phyloP scores from a whole-genome alignment of 2,797 vertebrate species.

The Macroramphosus scolopax region DNA sequence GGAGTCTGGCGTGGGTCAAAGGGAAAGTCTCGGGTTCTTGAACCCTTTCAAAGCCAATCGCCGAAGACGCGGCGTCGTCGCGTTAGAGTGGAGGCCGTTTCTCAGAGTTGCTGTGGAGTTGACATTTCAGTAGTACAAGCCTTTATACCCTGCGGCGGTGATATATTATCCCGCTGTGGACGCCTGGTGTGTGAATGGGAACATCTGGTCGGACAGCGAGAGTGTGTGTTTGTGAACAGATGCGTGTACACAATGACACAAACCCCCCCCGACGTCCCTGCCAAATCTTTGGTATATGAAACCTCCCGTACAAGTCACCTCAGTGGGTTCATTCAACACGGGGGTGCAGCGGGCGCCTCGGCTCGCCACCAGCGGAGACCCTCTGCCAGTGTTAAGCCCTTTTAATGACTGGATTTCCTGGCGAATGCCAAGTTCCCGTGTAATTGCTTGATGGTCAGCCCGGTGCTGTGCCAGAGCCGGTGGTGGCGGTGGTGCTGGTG shows the following conservation, averaged over 20 bases:
- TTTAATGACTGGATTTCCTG: conserved; percentile 71
- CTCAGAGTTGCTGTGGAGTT: conserved; percentile 63
- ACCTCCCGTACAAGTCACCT: conserved; percentile 25
- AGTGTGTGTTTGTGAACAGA: conserved; percentile 55
- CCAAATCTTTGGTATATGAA: conserved; percentile 59
- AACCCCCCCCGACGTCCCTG: conserved; percentile 41
- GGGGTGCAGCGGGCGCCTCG: conserved; percentile 39
- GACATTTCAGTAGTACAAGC: conserved; percentile 45
- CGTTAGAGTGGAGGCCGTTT: no score
- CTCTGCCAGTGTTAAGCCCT: conserved; percentile 70
- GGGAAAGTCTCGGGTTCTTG: no score
- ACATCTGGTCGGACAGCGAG: conserved; percentile 55
- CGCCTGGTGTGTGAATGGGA: conserved; percentile 57
- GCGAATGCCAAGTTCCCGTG: conserved; percentile 73
- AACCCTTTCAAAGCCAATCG: conserved; percentile 27
- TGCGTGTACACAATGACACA: conserved; percentile 58
- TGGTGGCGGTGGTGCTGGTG: conserved; percentile 13
- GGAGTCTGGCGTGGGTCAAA: no score
- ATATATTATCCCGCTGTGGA: conserved; percentile 58
- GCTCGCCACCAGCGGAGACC: conserved; percentile 52
- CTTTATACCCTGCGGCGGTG: conserved; percentile 45
- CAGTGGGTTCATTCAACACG: conserved; percentile 44
- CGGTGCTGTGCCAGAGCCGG: conserved; percentile 59
- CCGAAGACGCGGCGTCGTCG: no score
- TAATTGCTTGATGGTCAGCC: conserved; percentile 77